Percentiles rank a stretch among this genome's conserved stretches.
Conservation (phyloP, 2,113 vertebrate species). For the Terrapene triunguis region DNA sequence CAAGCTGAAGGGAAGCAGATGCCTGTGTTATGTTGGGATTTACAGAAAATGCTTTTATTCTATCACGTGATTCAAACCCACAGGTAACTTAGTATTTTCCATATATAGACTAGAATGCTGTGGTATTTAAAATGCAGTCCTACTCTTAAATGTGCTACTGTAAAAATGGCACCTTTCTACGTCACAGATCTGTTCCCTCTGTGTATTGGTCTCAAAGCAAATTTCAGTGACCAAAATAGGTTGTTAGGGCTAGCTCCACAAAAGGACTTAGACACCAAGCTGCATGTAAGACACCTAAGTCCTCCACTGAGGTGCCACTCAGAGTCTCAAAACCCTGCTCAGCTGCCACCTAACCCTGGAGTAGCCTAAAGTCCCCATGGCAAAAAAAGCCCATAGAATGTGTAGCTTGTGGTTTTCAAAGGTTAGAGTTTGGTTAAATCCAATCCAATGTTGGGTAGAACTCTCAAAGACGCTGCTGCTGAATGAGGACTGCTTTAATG, state of each 20-base stretch:
- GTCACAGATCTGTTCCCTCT: fast-evolving
- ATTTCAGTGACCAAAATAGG: not conserved
- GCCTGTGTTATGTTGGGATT: not conserved
- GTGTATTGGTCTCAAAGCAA: not conserved
- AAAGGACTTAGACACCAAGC: not conserved
- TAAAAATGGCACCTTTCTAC: not conserved
- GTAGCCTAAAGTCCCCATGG: not conserved
- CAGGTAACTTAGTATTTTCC: not conserved
- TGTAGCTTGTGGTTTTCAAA: not conserved
- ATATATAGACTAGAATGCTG: not conserved
- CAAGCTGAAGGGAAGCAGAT: conserved; percentile 82
- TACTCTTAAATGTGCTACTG: not conserved
- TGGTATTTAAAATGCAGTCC: not conserved
- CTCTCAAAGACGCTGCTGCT: not conserved
- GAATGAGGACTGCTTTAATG: not conserved
- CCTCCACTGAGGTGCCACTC: not conserved
- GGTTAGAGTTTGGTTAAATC: no score
- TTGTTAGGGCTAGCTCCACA: not conserved
- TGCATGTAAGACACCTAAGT: not conserved
- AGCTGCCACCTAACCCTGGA: not conserved
- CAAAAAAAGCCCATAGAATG: not conserved
- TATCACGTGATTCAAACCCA: not conserved
- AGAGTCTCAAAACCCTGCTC: not conserved
- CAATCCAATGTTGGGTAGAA: no score
- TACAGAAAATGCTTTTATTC: fast-evolving